phyloP scores from a whole-genome alignment of 2,888 invertebrate genomes.

The Ametastegia equiseti region DNA sequence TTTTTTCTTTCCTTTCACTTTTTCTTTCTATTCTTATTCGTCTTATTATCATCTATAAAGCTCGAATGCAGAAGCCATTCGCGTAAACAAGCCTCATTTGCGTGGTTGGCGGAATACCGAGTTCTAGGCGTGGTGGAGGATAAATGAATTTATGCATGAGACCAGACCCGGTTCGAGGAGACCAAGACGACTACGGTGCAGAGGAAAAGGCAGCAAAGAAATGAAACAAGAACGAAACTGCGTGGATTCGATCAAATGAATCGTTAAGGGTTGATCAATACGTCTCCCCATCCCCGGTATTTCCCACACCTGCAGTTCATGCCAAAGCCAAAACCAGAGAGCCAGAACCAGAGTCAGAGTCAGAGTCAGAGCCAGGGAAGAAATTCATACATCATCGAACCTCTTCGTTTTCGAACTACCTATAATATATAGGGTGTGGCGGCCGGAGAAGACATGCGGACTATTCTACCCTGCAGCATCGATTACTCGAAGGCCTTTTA shows the following conservation, averaged over 20 bases:
- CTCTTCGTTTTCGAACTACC: background rate
- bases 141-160: constrained; percentile 25
- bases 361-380: background rate
- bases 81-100: background rate
- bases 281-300: background rate
- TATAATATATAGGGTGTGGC: background rate
- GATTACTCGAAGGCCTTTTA: constrained; percentile 15
- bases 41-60: no score
- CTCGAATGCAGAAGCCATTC: no score
- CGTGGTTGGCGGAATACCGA: background rate
- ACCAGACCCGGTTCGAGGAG: background rate
- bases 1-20: no score
- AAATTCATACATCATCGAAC: constrained; percentile 32
- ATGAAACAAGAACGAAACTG: background rate
- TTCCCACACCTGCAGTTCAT: background rate
- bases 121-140: background rate
- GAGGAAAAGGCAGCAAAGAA: background rate
- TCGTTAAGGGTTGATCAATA: constrained; percentile 3
- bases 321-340: background rate
- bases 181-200: background rate
- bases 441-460: background rate
- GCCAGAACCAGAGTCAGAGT: background rate
- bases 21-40: no score
- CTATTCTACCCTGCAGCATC: constrained; percentile 18
- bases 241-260: constrained; percentile 1